Conservation (phyloP, 2,888 invertebrate genomes). For the Orthosia gracilis region DNA sequence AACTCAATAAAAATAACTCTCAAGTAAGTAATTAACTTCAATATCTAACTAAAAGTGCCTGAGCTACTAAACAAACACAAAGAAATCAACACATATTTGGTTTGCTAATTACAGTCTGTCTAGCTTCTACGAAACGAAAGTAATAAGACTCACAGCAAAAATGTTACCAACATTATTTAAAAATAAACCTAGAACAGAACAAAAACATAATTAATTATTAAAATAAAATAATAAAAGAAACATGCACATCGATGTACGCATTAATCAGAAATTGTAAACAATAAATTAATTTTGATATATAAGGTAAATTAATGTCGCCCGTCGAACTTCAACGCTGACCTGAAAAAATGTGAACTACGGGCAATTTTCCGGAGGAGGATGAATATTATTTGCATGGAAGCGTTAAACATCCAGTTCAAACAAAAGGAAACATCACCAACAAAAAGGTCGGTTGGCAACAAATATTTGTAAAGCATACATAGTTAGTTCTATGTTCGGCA, state of each 20-base stretch:
- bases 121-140: constrained; percentile 48
- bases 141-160: constrained; percentile 45
- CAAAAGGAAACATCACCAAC: constrained; percentile 4
- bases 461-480: constrained; percentile 24
- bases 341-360: constrained; percentile 20
- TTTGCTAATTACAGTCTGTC: constrained; percentile 30
- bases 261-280: constrained; percentile 39
- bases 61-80: constrained; percentile 39
- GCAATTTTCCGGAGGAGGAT: constrained; percentile 20
- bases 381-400: constrained; percentile 27
- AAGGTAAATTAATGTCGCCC: constrained; percentile 38
- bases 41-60: constrained; percentile 31
- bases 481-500: neutral
- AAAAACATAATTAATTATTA: constrained; percentile 64
- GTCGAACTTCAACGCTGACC: constrained; percentile 11
- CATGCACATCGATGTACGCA: neutral
- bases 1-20: constrained; percentile 17
- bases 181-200: constrained; percentile 90
- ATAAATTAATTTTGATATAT: constrained; percentile 20
- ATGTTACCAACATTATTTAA: constrained; percentile 73
- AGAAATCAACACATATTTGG: constrained; percentile 21
- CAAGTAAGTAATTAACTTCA: constrained; percentile 25
- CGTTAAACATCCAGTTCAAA: constrained; percentile 6
- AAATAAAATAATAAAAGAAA: constrained; percentile 26
- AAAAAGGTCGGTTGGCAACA: constrained; percentile 17